A percentile compares a stretch with the other conserved stretches of the same genome.
phyloP scores from a whole-genome alignment of 2,113 vertebrate genomes.

The Takifugu flavidus region DNA sequence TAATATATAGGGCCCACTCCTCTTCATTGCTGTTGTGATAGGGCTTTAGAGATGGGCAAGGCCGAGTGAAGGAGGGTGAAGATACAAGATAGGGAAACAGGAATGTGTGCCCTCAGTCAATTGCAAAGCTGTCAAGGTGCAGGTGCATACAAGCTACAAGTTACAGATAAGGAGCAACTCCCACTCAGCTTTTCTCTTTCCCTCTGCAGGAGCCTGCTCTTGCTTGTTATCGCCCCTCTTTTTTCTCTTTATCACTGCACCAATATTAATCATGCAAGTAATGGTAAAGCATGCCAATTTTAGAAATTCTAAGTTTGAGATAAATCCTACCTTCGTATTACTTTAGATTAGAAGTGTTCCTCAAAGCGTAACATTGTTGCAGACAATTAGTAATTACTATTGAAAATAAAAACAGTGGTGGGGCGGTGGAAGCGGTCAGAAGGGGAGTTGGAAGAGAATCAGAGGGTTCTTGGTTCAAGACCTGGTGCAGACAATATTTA shows the following conservation, averaged over 20 bases:
- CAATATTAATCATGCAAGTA: slow-evolving; percentile 46
- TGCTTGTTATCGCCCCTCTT: slow-evolving; percentile 33
- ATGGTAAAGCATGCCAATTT: slow-evolving; percentile 55
- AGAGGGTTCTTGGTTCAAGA: too few relatives aligned
- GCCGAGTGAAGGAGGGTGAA: slow-evolving; percentile 44
- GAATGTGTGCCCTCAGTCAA: slow-evolving; percentile 66
- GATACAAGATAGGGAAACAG: slow-evolving; percentile 57
- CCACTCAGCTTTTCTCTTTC: slow-evolving; percentile 56
- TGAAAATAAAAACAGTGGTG: too few relatives aligned
- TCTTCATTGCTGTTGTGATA: slow-evolving; percentile 21
- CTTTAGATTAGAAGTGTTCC: too few relatives aligned
- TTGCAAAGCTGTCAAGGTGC: slow-evolving; percentile 74
- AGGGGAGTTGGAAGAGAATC: too few relatives aligned
- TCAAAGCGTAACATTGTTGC: too few relatives aligned
- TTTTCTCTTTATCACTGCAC: slow-evolving; percentile 26
- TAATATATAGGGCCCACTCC: background rate
- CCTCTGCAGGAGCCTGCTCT: slow-evolving; percentile 29
- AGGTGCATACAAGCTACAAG: slow-evolving; percentile 64
- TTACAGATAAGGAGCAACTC: slow-evolving; percentile 65
- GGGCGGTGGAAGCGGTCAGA: too few relatives aligned
- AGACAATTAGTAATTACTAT: too few relatives aligned
- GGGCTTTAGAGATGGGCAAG: slow-evolving; percentile 35
- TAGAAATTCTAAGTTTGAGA: slow-evolving; percentile 51
- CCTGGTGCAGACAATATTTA: too few relatives aligned
- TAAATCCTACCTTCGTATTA: slow-evolving; percentile 47